Percentiles rank a stretch among this genome's conserved stretches.
Conservation (phyloP, 1,140 invertebrate genomes). For the Drosophila suzukii region DNA sequence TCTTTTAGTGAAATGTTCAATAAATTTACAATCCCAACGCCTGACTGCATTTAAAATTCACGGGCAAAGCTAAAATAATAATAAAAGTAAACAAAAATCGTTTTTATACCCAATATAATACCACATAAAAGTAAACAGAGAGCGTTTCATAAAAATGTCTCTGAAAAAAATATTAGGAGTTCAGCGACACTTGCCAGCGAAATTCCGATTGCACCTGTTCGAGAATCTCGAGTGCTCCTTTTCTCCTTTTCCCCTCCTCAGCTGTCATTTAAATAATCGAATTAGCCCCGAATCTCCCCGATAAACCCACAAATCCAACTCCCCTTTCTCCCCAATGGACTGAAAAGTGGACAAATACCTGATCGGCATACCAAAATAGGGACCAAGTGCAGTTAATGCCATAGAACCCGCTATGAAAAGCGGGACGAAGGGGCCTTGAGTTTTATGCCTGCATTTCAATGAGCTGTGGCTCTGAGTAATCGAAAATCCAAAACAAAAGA, state of each 20-base stretch:
- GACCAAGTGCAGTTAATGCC: constrained; percentile 55
- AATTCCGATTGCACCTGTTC: constrained; percentile 28
- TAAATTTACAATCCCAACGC: not conserved
- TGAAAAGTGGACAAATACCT: constrained; percentile 36
- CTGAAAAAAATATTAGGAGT: constrained; percentile 10
- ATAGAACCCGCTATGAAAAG: constrained; percentile 67
- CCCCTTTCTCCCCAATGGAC: not conserved
- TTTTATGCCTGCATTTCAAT: constrained; percentile 77
- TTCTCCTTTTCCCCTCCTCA: not conserved
- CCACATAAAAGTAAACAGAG: constrained; percentile 1
- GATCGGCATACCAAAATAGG: constrained; percentile 33
- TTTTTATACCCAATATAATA: constrained; percentile 1
- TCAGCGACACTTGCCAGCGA: constrained; percentile 15
- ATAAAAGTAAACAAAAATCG: not conserved
- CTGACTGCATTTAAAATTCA: not conserved
- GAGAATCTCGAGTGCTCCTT: not conserved
- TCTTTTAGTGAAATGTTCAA: too few species aligned
- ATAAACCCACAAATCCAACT: not conserved
- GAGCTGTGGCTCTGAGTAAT: constrained; percentile 47
- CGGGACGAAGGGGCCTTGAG: not conserved
- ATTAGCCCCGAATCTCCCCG: constrained; percentile 36
- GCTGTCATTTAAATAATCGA: constrained; percentile 31
- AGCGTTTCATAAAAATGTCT: not conserved
- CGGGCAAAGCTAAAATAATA: not conserved
- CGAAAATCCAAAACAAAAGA: constrained; percentile 43